Evolutionary conservation across 2,888 invertebrate species (phyloP).

Genomic region (Metalampra italica): DNA sequence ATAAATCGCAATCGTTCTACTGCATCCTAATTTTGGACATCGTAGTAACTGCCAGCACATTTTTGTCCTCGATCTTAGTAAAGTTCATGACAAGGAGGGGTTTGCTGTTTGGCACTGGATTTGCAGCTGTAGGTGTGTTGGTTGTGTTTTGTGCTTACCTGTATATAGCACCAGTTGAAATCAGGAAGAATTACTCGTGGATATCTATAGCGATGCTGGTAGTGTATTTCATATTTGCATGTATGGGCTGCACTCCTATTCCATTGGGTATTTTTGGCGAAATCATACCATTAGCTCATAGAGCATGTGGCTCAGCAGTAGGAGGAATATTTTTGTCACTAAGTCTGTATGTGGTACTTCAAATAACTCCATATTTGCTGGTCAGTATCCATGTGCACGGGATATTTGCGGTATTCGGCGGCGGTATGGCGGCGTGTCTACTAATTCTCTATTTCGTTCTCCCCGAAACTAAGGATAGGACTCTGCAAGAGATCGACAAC

Average conservation of each 20-base stretch:
- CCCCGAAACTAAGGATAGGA: constrained; percentile 3
- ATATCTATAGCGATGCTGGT: constrained; percentile 38
- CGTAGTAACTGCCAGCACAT: constrained; percentile 38
- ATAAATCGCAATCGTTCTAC: constrained; percentile 34
- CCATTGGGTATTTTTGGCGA: constrained; percentile 52
- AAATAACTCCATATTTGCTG: neutral
- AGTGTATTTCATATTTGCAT: constrained; percentile 42
- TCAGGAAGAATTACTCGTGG: constrained; percentile 25
- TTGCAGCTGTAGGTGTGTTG: constrained; percentile 31
- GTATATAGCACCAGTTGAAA: constrained; percentile 26
- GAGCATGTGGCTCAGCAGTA: constrained; percentile 37
- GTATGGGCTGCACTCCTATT: constrained; percentile 54
- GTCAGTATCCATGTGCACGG: neutral
- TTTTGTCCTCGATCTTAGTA: constrained; percentile 40
- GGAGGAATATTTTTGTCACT: constrained; percentile 36
- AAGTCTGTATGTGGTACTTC: constrained; percentile 23
- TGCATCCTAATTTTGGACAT: constrained; percentile 44
- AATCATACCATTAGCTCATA: constrained; percentile 48
- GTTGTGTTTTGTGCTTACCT: constrained; percentile 35
- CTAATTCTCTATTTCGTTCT: neutral
- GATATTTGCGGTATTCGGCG: neutral
- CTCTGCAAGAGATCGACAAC: constrained; percentile 2
- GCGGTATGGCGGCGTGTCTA: neutral
- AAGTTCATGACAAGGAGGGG: constrained; percentile 42
- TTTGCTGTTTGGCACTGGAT: constrained; percentile 43